A percentile compares a stretch with the other conserved stretches of the same genome.
phyloP scores from a whole-genome alignment of 2,113 vertebrate genomes.

The Agapornis roseicollis region DNA sequence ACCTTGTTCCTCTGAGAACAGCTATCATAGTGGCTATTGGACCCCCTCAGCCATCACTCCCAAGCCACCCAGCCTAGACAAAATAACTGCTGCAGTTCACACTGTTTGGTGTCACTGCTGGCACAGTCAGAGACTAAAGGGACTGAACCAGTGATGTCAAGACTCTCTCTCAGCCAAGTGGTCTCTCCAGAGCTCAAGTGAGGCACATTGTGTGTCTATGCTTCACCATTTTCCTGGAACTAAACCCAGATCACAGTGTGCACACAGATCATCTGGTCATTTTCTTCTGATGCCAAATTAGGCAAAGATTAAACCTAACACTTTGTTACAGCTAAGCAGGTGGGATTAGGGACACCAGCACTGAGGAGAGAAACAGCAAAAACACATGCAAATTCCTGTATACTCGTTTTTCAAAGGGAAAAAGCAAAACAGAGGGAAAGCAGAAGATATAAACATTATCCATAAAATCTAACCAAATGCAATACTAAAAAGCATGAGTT shows the following conservation, averaged over 20 bases:
- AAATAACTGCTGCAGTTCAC: not conserved
- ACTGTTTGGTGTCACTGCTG: not conserved
- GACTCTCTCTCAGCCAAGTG: not conserved
- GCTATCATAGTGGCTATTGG: rapidly evolving
- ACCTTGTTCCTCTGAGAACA: not conserved
- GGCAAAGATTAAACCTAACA: constrained; percentile 22
- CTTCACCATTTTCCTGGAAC: not conserved
- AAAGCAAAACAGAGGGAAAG: not conserved
- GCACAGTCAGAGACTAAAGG: not conserved
- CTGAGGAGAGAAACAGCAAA: not conserved
- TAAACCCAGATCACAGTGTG: not conserved
- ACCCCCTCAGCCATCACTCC: not conserved
- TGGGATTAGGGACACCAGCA: not conserved
- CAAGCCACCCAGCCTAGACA: not conserved
- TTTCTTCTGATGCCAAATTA: constrained; percentile 10
- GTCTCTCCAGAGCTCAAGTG: not conserved
- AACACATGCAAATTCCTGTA: not conserved
- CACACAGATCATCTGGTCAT: constrained; percentile 8
- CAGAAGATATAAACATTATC: not conserved
- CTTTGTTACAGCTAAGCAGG: not conserved
- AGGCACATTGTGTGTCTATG: not conserved
- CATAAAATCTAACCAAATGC: not conserved
- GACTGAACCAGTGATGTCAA: not conserved
- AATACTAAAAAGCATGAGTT: not conserved
- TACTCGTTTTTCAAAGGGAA: not conserved